A percentile compares a stretch with the other conserved stretches of the same genome.
Conservation (phyloP, 2,797 vertebrate genomes). For the Sebastes oblongus region DNA sequence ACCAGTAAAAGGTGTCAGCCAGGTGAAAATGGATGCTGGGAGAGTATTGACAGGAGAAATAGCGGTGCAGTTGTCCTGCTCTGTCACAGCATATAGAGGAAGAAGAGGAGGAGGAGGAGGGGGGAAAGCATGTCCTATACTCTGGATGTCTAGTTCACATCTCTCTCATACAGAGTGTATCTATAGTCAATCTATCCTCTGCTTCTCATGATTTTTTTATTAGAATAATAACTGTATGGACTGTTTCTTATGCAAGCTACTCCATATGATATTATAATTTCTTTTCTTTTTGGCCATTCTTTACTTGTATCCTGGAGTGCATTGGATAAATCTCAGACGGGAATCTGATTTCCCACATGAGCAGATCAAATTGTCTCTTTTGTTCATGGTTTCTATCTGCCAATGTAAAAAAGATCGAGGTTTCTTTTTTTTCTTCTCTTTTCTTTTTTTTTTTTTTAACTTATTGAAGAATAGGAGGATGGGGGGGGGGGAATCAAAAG, state of each 20-base stretch:
- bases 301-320: conserved; percentile 62
- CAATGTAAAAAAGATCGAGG: conserved; percentile 59
- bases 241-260: conserved; percentile 47
- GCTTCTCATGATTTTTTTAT: conserved; percentile 15
- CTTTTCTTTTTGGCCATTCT: conserved; percentile 33
- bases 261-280: conserved; percentile 64
- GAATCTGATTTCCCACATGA: conserved; percentile 82
- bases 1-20: conserved; percentile 90
- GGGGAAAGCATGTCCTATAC: conserved; percentile 44
- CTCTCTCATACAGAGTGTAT: conserved; percentile 15
- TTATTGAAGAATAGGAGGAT: conserved; percentile 67
- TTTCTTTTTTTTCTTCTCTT: conserved; percentile 43
- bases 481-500: conserved; percentile 68
- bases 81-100: conserved; percentile 67
- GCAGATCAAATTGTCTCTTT: conserved; percentile 81
- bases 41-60: conserved; percentile 86
- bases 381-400: conserved; percentile 77
- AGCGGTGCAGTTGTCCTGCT: conserved; percentile 80
- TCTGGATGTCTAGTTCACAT: conserved; percentile 46
- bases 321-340: conserved; percentile 69
- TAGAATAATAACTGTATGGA: conserved; percentile 25
- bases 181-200: background rate
- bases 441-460: conserved; percentile 52
- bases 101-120: background rate
- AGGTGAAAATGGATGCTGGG: conserved; percentile 90